Base-by-base conservation (phyloP, 2,888 invertebrate genomes). In the Chalcosyrphus nemorum region DNA sequence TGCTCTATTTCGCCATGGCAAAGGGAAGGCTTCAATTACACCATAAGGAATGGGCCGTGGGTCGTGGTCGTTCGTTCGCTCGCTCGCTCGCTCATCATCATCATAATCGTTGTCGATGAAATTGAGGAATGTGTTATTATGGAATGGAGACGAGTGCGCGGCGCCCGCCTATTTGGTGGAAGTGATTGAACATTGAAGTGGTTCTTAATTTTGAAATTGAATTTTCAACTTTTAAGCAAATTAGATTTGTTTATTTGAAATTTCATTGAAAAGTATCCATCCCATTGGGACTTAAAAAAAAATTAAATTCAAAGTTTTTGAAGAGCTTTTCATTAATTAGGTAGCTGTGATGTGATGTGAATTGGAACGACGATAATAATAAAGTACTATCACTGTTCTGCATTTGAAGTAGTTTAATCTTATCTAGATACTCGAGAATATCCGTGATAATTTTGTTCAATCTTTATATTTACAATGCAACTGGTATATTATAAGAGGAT, bases 121-220 rank as follows among this genome's bases (percentile, higher is more conserved):
- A 47, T 65, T 32, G 35, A 13, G 47, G 68, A 74, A 74, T 80
- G 47, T 74, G 61, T 68, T 63, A 56, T 61, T 75, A 61, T 54
- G 59, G n/a, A n/a, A n/a, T n/a, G n/a, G n/a, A n/a, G n/a, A n/a
- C 59, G 66, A n/a, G n/a, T n/a, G n/a, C n/a, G 54, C 47, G 32
- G 21, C 21, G 24, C 3, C 3, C 24, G 24, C 24, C 24, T 4
- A 2, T 4, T 2, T 9, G 32, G 32, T 32, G 54, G 52, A 61
- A 68, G 56, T 81, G 74, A 75, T 80, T 80, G 80, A 80, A 80
- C 68, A 68, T 70, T 68, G 68, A 81, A 81, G 68, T 61, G 38
- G 54, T 68, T 75, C 47, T 68, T 75, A 61, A 75, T 81, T 74
- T 45, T 38, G 9, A 61, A 81, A 81, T 66, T 80, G 35, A 59